Percentiles rank a stretch among this genome's conserved stretches.
Conservation (phyloP, 2,797 vertebrate genomes). For the Aselliscus stoliczkanus region DNA sequence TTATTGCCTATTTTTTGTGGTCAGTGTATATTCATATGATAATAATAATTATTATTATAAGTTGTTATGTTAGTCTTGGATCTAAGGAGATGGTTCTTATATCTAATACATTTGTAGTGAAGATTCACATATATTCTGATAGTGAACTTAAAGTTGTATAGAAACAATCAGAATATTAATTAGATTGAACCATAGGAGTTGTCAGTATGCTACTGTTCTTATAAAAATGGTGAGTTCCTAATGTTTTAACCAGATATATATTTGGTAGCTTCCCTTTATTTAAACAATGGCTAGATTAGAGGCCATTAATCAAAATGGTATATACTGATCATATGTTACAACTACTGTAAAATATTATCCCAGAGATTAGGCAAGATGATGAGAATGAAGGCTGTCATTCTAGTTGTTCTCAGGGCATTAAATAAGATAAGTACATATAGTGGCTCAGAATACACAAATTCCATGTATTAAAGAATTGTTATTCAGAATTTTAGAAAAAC, state of each 20-base stretch:
- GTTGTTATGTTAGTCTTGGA: not conserved
- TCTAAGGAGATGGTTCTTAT: not conserved
- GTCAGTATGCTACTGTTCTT: not conserved
- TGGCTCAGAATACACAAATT: not conserved
- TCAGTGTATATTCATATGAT: not conserved
- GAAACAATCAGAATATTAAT: not conserved
- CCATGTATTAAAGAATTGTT: not conserved
- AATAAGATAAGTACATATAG: not conserved
- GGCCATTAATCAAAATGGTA: not conserved
- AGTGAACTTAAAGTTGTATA: not conserved
- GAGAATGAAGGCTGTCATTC: not conserved
- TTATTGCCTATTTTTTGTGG: not conserved
- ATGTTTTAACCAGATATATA: not conserved
- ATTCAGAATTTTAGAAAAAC: not conserved
- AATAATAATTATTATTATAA: not conserved
- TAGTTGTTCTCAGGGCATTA: not conserved
- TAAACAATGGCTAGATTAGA: not conserved
- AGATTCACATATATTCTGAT: not conserved
- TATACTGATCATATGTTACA: not conserved
- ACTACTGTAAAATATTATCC: not conserved
- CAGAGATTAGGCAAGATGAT: not conserved
- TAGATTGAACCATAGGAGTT: not conserved
- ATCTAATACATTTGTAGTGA: not conserved
- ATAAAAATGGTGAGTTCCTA: not conserved
- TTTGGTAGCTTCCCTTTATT: not conserved